phyloP scores from a whole-genome alignment of 1,140 invertebrate species.

The Cardiocondyla obscurior region DNA sequence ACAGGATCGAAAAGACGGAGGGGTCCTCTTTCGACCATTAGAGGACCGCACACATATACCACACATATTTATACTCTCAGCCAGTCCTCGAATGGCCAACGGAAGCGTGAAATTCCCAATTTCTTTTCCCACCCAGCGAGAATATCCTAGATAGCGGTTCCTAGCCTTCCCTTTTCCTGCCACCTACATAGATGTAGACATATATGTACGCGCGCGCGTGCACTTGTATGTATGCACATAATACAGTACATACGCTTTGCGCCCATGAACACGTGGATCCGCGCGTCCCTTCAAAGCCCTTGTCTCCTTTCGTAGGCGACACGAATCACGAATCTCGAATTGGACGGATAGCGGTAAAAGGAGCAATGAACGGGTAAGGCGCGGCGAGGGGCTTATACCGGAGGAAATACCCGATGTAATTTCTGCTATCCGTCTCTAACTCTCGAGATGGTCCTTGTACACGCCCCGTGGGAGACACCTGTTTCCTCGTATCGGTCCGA shows the following conservation, averaged over 20 bases:
- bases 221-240: neutral
- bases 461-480: slow-evolving; percentile 67
- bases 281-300: slow-evolving; percentile 31
- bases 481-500: slow-evolving; percentile 64
- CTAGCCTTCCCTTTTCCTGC: slow-evolving; percentile 6
- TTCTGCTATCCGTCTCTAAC: slow-evolving; percentile 69
- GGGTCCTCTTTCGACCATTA: slow-evolving; percentile 67
- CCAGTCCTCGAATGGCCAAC: slow-evolving; percentile 74
- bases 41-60: slow-evolving; percentile 59
- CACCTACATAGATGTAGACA: neutral
- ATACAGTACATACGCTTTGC: neutral
- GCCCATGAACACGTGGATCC: neutral
- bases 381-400: slow-evolving; percentile 14
- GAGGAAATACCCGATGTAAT: slow-evolving; percentile 68
- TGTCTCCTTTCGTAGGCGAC: slow-evolving; percentile 57
- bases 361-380: slow-evolving; percentile 50
- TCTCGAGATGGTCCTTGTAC: slow-evolving; percentile 63
- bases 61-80: slow-evolving; percentile 64
- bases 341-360: slow-evolving; percentile 63
- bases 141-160: slow-evolving; percentile 67
- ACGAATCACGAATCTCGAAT: slow-evolving; percentile 71
- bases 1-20: slow-evolving; percentile 65
- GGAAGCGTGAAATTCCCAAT: slow-evolving; percentile 83
- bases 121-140: slow-evolving; percentile 77
- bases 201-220: neutral